Base-by-base conservation (phyloP, 2,888 invertebrate genomes). In the Heliconius sara region DNA sequence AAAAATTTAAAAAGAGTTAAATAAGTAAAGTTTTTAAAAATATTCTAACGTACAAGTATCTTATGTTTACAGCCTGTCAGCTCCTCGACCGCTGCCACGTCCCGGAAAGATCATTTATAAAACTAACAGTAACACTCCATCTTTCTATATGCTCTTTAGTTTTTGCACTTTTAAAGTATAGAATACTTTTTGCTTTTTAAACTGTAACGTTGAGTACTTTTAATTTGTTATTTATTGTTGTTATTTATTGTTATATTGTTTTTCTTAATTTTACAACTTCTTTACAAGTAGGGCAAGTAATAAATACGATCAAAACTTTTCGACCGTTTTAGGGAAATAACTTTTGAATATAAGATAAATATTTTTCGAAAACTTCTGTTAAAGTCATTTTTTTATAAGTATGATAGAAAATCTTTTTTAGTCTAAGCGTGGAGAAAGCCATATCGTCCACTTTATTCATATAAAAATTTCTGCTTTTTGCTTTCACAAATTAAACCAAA, bases 31-130 rank as follows among this genome's bases (percentile, higher is more conserved):
- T 63, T 25, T 47, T 63, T 25, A 25, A 65, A 65, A 65, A 65
- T 65, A 19, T 65, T 65, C 27, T 16, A 65, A 16, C 65, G 27
- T 19, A 30, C 7, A 27, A 25, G 27, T 27, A 25, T 25, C 16
- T 7, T 13, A 73, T 60, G n/a, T 60, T 34, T 66, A 22, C 43
- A 66, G 22, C 3, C 63, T 43, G 63, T 65, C 63, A 75, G 66
- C 43, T 75, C 19, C 43, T 73, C 25, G 65, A 65, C 65, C 63
- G 25, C 25, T 2, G 60, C 39, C n/a, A 57, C 67, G 34, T 39
- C 60, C 27, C 39, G n/a, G 60, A 39, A 63, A 39, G 60, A 74
- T 74, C 78, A 68, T 78, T 78, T 39, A 74, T 78, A 60, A 68
- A 60, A 47, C 27, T 60, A 74, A 68, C 73, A 39, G 73, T 52